Percentiles rank a stretch among this genome's conserved stretches.
Conservation (phyloP, 2,797 vertebrate genomes). For the Yasuhikotakia modesta region DNA sequence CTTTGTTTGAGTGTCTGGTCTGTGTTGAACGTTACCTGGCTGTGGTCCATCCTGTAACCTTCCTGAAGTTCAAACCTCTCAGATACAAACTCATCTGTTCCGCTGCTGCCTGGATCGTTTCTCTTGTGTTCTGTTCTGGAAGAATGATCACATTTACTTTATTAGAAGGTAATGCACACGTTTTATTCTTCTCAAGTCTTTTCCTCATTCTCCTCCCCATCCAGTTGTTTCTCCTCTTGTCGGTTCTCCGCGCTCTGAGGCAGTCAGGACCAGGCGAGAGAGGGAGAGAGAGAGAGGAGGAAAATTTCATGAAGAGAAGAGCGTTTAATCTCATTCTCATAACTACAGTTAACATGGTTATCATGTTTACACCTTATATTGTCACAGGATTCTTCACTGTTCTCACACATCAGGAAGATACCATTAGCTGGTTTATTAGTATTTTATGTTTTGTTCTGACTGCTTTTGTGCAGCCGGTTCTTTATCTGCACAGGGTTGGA, state of each 20-base stretch:
- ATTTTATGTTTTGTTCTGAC: background rate
- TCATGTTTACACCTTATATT: background rate
- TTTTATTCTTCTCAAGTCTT: background rate
- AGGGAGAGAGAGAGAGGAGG: no score
- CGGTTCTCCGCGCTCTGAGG: background rate
- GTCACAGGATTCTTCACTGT: background rate
- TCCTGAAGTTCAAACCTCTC: background rate
- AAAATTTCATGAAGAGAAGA: no score
- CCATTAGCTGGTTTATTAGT: background rate
- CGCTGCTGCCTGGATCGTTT: background rate
- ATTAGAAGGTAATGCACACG: background rate
- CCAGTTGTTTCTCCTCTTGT: constrained; percentile 4
- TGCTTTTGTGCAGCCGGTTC: background rate
- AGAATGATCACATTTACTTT: no score
- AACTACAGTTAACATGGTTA: background rate
- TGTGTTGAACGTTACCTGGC: background rate
- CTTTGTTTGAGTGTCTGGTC: background rate
- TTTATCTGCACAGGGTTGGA: background rate
- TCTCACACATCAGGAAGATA: no score
- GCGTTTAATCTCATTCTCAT: background rate
- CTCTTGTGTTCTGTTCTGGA: background rate
- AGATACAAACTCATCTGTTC: constrained; percentile 3
- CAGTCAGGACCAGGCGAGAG: no score
- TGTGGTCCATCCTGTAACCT: background rate
- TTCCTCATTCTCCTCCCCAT: background rate